Base-by-base conservation (phyloP, 2,797 vertebrate species). In the Tapirus indicus region DNA sequence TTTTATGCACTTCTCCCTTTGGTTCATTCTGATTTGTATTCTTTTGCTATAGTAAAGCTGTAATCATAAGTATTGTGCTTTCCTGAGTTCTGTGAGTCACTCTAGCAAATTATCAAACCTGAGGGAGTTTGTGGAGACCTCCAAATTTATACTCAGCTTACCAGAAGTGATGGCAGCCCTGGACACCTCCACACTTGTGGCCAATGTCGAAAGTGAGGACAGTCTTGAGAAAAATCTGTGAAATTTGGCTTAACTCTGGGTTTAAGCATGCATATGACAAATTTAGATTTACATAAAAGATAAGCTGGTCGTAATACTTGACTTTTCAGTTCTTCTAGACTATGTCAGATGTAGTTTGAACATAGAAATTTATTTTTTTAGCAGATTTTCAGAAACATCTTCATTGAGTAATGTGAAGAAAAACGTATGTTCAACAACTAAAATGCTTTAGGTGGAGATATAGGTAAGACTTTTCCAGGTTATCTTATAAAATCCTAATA, bases 401-500 rank as follows among this genome's bases (percentile, higher is more conserved):
- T 87, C 29, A 69, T 17, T 68, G 58, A 84, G 6, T 49, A 58
- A 86, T 11, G 1, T 38, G 35, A 88, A 85, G 52, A 38, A 93
- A 69, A 87, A 77, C 0, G 10, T 27, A 56, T 20, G 2, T 60
- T 62, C 5, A 60, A 47, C 6, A 54, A 8, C 25, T 78, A 49
- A 94, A 68, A 69, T 90, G 11, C 85, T 92, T 83, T 84, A 49
- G 17, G 29, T 68, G 35, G 4, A 75, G 29, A 41, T 74, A 38
- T 27, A 68, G 7, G 88, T 82, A 44, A 84, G 17, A 71, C 25
- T 92, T 88, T 93, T 29, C 32, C 18, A 92, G 41, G 29, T 62
- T 83, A n/a, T 92, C 25, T 72, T 88, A 84, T 32, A 95, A 80
- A 92, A 72, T 17, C 35, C 62, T 77, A 77, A 91, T 29, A 56